Percentiles rank a stretch among this genome's conserved stretches.
These are phyloP conservation scores for Scortum barcoo DNA, from an alignment of 2,113 vertebrate genomes.

Conservation along the genomic window DNA sequence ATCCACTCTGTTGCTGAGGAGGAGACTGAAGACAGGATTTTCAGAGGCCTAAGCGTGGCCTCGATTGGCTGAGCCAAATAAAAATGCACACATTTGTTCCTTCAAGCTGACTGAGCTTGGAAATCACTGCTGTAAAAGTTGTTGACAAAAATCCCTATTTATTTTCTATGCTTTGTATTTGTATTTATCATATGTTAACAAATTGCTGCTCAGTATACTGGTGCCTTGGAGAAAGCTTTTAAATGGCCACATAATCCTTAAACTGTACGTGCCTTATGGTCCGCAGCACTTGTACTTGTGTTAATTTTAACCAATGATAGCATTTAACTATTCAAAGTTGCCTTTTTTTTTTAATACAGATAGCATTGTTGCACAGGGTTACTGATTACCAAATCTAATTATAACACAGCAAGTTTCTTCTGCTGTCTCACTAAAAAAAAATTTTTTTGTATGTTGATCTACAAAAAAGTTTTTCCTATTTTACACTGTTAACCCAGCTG, in stretches of 20 bases:
- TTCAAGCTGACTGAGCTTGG: neutral
- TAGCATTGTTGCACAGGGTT: neutral
- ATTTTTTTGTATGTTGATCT: neutral
- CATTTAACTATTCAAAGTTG: neutral
- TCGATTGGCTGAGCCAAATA: neutral
- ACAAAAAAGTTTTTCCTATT: neutral
- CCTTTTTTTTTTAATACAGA: neutral
- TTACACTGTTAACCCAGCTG: neutral
- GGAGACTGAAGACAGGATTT: neutral
- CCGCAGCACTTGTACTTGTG: neutral
- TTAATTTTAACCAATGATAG: neutral
- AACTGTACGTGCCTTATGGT: constrained; percentile 37
- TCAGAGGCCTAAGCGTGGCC: neutral
- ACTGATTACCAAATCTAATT: neutral
- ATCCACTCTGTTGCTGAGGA: neutral
- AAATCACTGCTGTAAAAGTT: constrained; percentile 26
- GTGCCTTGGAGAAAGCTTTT: neutral
- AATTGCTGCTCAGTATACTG: neutral
- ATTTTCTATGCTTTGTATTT: constrained; percentile 18
- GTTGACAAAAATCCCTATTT: constrained; percentile 34
- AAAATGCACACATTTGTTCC: neutral
- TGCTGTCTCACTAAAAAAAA: no score
- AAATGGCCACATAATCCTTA: neutral
- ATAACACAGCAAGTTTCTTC: no score
- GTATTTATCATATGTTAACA: constrained; percentile 5